Percentiles rank a stretch among this genome's conserved stretches.
Conservation (phyloP, 2,113 vertebrate species). For the Pongo abelii region DNA sequence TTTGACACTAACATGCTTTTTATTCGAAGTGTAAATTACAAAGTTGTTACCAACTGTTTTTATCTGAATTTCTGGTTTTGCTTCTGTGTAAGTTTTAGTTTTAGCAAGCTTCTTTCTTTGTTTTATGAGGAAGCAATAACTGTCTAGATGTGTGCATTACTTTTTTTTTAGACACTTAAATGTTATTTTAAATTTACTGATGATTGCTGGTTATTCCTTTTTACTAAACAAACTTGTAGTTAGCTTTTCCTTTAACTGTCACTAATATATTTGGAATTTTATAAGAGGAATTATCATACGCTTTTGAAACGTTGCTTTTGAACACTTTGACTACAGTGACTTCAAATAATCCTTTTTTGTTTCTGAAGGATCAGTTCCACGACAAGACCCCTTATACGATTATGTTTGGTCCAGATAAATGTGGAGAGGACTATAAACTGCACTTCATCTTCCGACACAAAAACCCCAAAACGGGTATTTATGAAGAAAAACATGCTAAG, state of each 20-base stretch:
- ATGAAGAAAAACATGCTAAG: slow-evolving; percentile 97
- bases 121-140: background rate
- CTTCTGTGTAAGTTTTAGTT: background rate
- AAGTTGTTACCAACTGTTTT: background rate
- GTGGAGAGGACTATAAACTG: slow-evolving; percentile 98
- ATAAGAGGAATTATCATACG: background rate
- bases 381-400: slow-evolving; percentile 98
- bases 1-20: background rate
- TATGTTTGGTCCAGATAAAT: slow-evolving; percentile 99
- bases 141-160: background rate
- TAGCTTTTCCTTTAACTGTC: slow-evolving; percentile 4
- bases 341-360: slow-evolving; percentile 56
- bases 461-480: slow-evolving; percentile 94
- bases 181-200: background rate
- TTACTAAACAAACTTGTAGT: background rate
- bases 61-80: background rate
- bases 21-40: slow-evolving; percentile 31
- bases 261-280: background rate
- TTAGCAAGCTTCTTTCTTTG: background rate
- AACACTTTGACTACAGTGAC: background rate
- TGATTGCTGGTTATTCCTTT: slow-evolving; percentile 37
- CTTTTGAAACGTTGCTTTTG: slow-evolving; percentile 46
- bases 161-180: background rate
- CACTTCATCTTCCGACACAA: slow-evolving; percentile 99
- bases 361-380: slow-evolving; percentile 92